Evolutionary conservation across 2,113 vertebrate species (phyloP).

Genomic region (Solenodon paradoxus): DNA sequence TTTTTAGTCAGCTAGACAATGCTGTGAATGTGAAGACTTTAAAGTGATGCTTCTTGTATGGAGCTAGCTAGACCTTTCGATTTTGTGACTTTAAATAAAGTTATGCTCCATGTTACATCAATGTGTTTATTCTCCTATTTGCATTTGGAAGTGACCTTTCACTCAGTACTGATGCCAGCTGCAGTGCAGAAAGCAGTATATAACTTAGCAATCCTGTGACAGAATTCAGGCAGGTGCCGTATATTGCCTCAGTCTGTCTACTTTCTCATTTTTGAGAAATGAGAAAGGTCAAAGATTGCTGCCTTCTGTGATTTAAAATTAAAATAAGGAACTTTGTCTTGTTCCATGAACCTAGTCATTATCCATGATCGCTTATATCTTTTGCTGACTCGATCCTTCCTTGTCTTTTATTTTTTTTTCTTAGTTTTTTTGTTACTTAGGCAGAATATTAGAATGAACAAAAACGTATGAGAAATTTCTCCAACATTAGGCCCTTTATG

Average conservation of each 20-base stretch:
- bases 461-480: neutral
- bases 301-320: conserved; percentile 62
- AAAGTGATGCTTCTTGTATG: conserved; percentile 46
- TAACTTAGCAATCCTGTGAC: conserved; percentile 44
- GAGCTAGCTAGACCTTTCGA: conserved; percentile 56
- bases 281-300: conserved; percentile 61
- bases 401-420: too few species aligned
- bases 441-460: conserved; percentile 40
- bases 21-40: conserved; percentile 23
- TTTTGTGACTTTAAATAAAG: conserved; percentile 63
- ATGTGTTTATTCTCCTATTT: conserved; percentile 64
- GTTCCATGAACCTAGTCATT: conserved; percentile 5
- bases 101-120: conserved; percentile 55
- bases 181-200: conserved; percentile 26
- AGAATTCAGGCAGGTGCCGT: conserved; percentile 46
- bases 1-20: conserved; percentile 68
- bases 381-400: conserved; percentile 32
- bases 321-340: conserved; percentile 43
- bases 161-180: conserved; percentile 46
- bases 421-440: neutral
- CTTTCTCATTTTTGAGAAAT: conserved; percentile 63
- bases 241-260: conserved; percentile 37
- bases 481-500: neutral
- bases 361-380: neutral
- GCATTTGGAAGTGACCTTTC: conserved; percentile 73